A percentile compares a stretch with the other conserved stretches of the same genome.
These are phyloP conservation scores for Drosophila virilis DNA, from an alignment of 1,140 invertebrate species.

Conservation along the genomic window DNA sequence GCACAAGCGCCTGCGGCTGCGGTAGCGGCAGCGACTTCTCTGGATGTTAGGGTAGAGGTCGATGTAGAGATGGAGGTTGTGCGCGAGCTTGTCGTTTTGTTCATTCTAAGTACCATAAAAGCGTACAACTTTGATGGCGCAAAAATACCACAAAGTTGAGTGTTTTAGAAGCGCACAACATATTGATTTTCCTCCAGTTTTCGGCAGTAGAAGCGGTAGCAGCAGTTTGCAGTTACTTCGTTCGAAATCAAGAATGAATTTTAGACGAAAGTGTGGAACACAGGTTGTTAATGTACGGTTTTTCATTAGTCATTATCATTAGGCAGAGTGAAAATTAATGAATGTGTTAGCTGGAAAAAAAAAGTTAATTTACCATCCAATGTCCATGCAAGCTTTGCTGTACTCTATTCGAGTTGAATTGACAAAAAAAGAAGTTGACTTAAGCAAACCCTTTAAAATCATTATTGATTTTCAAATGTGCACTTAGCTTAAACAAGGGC, in stretches of 20 bases:
- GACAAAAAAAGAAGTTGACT: no score
- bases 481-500: no score
- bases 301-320: no score
- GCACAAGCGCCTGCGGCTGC: background rate
- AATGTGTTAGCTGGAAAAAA: no score
- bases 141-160: slow-evolving; percentile 46
- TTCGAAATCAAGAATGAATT: slow-evolving; percentile 7
- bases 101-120: slow-evolving; percentile 69
- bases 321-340: no score
- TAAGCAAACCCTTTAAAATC: no score
- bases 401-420: no score
- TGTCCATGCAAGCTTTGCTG: no score
- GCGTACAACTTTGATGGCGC: slow-evolving; percentile 69
- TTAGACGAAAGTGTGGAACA: background rate
- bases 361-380: no score
- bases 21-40: background rate
- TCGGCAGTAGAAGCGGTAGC: background rate
- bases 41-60: background rate
- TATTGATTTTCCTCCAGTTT: slow-evolving; percentile 63
- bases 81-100: slow-evolving; percentile 62
- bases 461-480: no score
- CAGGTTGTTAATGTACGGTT: no score
- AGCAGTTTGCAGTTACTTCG: background rate
- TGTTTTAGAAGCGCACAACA: slow-evolving; percentile 39
- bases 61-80: slow-evolving; percentile 11